A percentile compares a stretch with the other conserved stretches of the same genome.
phyloP scores from a whole-genome alignment of 2,113 vertebrate genomes.

The Coptodon bakossiorum region DNA sequence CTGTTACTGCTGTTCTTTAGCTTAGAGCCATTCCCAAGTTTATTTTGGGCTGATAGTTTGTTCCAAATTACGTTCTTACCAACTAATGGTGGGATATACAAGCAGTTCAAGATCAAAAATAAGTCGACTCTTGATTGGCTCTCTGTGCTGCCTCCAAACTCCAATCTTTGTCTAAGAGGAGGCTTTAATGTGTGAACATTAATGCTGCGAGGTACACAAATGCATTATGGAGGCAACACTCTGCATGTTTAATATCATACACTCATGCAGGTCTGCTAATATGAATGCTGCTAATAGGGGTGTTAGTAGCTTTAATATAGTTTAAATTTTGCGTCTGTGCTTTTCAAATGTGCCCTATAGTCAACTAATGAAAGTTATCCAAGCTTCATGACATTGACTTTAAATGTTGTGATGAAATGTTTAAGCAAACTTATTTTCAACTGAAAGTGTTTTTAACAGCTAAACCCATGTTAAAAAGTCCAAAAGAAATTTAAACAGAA shows the following conservation, averaged over 20 bases:
- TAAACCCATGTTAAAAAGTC: neutral
- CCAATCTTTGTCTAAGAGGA: neutral
- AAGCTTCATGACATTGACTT: neutral
- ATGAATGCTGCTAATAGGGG: neutral
- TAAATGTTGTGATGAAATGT: neutral
- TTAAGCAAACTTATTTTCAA: neutral
- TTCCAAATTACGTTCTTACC: neutral
- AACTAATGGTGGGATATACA: neutral
- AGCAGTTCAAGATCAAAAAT: neutral
- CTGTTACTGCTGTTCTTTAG: neutral
- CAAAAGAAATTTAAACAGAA: neutral
- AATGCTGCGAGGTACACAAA: neutral
- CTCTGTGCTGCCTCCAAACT: too few species aligned
- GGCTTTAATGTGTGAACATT: neutral
- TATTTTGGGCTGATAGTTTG: neutral
- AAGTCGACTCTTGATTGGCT: neutral
- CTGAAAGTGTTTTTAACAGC: neutral
- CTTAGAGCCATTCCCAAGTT: neutral
- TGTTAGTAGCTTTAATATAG: rapidly evolving
- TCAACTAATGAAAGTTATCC: neutral
- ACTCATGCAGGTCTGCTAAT: neutral
- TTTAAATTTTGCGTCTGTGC: neutral
- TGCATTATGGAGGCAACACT: neutral
- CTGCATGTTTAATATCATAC: neutral
- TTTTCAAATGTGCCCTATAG: neutral